phyloP scores from a whole-genome alignment of 2,113 vertebrate species.

The Lasiurus borealis region DNA sequence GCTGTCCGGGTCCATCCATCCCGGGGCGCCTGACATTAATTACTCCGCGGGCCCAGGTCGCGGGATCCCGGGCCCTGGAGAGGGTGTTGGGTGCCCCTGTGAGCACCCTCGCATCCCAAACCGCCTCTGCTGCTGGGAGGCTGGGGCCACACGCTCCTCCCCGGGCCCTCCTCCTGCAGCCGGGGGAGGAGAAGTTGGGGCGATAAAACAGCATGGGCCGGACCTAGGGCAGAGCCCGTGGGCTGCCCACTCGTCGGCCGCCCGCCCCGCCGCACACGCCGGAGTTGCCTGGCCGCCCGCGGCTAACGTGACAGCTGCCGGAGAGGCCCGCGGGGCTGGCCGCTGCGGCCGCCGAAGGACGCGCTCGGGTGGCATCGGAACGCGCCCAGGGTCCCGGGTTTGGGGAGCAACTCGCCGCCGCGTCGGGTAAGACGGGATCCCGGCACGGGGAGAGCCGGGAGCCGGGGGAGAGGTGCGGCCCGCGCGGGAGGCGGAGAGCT shows the following conservation, averaged over 20 bases:
- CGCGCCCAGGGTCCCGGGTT: accelerated
- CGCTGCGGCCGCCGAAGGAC: neutral
- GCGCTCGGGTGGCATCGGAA: neutral
- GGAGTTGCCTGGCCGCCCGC: neutral
- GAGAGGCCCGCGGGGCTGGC: neutral
- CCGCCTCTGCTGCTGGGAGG: neutral
- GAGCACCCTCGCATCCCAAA: accelerated
- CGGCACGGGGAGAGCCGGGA: constrained; percentile 22
- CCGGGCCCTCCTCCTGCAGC: neutral
- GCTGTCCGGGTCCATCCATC: accelerated
- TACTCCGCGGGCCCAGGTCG: too few relatives aligned
- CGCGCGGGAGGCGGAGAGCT: too few relatives aligned
- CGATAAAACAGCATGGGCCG: accelerated
- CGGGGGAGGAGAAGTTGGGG: accelerated
- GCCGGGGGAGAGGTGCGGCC: neutral
- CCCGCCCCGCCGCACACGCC: too few relatives aligned
- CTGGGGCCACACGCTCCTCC: constrained; percentile 25
- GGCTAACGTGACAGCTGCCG: accelerated
- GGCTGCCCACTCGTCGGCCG: neutral
- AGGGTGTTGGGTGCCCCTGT: accelerated
- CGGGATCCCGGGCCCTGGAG: neutral
- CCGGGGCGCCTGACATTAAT: neutral
- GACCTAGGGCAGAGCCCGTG: accelerated
- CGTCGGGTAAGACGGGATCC: constrained; percentile 30
- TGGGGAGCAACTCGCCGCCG: neutral